Conservation (phyloP, 2,797 vertebrate genomes). For the Rhabdomys pumilio region DNA sequence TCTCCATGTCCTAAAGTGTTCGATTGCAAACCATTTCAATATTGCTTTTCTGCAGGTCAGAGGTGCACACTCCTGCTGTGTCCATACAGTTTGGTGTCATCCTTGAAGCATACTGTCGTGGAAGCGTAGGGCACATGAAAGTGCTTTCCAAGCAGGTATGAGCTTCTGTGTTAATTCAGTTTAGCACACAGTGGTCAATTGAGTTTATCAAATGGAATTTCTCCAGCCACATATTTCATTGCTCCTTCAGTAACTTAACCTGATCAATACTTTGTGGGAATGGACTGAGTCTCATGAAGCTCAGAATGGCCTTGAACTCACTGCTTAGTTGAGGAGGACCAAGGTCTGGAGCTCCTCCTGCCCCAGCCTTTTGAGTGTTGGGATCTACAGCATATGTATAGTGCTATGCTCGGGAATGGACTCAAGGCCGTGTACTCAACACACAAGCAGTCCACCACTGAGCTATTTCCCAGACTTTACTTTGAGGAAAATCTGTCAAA, state of each 20-base stretch:
- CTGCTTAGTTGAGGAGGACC: background rate
- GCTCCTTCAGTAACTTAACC: constrained; percentile 37
- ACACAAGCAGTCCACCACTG: background rate
- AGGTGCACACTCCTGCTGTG: constrained; percentile 96
- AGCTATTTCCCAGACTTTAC: background rate
- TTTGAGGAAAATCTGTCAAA: constrained; percentile 44
- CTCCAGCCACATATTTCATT: background rate
- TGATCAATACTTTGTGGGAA: background rate
- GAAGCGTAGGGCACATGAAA: constrained; percentile 98
- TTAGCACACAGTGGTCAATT: background rate
- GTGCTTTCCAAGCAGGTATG: constrained; percentile 97
- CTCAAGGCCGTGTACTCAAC: background rate
- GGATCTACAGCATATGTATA: no score
- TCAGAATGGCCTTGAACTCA: background rate
- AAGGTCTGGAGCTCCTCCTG: background rate
- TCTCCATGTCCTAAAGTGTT: constrained; percentile 44
- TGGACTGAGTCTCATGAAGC: background rate
- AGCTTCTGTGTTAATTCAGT: constrained; percentile 14
- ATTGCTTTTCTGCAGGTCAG: constrained; percentile 87
- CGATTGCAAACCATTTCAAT: constrained; percentile 39
- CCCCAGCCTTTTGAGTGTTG: background rate
- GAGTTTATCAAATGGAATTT: constrained; percentile 26
- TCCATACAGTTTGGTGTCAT: constrained; percentile 97
- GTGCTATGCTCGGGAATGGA: background rate
- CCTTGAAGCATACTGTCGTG: constrained; percentile 97